Evolutionary conservation across 2,888 invertebrate species (phyloP).

Genomic region (Ecliptopera silaceata): DNA sequence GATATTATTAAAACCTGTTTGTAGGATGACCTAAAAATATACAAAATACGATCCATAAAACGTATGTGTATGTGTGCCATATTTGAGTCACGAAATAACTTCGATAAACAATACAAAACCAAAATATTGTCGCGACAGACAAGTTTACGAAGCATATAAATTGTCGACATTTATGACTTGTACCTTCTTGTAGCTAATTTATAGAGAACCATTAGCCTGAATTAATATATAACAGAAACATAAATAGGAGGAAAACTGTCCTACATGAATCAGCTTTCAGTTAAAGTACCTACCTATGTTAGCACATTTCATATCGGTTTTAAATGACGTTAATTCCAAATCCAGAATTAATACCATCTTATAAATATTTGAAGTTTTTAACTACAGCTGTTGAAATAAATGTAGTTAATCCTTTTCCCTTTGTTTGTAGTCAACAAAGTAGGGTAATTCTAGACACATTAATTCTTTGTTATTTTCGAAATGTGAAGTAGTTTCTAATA

Average conservation of each 20-base stretch:
- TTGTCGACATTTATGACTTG: constrained; percentile 12
- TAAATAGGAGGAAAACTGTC: constrained; percentile 14
- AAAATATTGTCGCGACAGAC: constrained; percentile 12
- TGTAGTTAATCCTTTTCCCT: too few species aligned
- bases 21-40: neutral
- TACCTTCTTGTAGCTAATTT: constrained; percentile 13
- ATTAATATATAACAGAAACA: constrained; percentile 16
- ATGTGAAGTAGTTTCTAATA: neutral
- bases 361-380: too few species aligned
- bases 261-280: too few species aligned
- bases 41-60: neutral
- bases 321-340: too few species aligned
- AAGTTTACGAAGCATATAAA: constrained; percentile 16
- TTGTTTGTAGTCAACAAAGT: too few species aligned
- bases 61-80: neutral
- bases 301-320: too few species aligned
- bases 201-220: constrained; percentile 21
- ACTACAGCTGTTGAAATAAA: too few species aligned
- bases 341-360: too few species aligned
- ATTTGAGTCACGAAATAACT: constrained; percentile 11
- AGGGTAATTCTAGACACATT: too few species aligned
- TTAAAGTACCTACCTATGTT: neutral
- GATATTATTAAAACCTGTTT: neutral
- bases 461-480: too few species aligned
- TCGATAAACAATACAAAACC: constrained; percentile 12